Percentiles rank a stretch among this genome's conserved stretches.
These are phyloP conservation scores for Galeopsomyia nigrocyanea DNA, from an alignment of 2,888 invertebrate species.

Conservation along the genomic window DNA sequence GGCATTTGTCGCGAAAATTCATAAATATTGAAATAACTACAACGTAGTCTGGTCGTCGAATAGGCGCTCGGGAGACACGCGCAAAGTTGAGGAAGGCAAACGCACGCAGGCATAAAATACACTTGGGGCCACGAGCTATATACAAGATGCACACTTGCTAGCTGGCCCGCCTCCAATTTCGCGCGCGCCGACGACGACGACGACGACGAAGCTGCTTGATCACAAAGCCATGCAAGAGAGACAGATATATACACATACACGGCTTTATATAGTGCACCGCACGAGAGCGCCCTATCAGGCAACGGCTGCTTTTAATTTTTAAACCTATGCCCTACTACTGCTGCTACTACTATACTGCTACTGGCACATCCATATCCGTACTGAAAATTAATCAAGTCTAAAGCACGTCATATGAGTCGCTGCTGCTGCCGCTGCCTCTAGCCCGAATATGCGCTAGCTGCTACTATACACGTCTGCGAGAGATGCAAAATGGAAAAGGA, in stretches of 20 bases:
- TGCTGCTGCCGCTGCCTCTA: not conserved
- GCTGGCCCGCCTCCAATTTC: conserved; percentile 10
- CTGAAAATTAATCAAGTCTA: conserved; percentile 16
- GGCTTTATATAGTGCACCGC: not conserved
- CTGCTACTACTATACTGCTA: no score
- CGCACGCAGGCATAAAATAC: no score
- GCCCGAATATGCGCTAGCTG: not conserved
- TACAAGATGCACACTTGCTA: not conserved
- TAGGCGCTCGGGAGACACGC: no score
- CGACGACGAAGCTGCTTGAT: not conserved
- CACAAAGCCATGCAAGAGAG: conserved; percentile 1
- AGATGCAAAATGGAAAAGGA: no score
- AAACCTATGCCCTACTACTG: not conserved
- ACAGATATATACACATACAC: no score
- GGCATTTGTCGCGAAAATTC: no score
- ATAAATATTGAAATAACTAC: no score
- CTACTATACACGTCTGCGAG: no score
- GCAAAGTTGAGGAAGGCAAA: no score
- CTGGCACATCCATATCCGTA: not conserved
- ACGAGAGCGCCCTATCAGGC: no score
- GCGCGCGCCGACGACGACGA: not conserved
- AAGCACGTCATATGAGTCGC: not conserved
- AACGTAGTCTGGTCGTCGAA: no score
- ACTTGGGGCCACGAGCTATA: no score
- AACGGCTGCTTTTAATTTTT: conserved; percentile 1